Evolutionary conservation across 2,113 vertebrate species (phyloP), one percentile per base, ranked within the genome.

Genomic region (Melanocharis versteri): DNA sequence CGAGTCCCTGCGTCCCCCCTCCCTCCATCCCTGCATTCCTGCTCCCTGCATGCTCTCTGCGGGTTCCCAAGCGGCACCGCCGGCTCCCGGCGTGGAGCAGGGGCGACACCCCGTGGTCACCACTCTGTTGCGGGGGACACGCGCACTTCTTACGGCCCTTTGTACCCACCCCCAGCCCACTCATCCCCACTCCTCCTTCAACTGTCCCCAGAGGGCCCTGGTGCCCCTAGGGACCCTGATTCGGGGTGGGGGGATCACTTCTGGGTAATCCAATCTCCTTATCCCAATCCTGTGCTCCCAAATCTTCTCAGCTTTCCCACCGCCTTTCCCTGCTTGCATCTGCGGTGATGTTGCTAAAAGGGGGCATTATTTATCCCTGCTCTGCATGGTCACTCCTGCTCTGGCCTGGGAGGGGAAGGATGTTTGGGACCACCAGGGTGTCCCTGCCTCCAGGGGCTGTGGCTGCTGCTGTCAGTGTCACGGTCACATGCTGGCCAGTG

Each of bases 91-190:
- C 12, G 4, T 5, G 19, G 77, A 50, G 76, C 93, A 87, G 56
- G 5, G 53, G 83, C 71, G 96, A 97, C 96, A 94, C 73, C 95
- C 47, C 30, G 91, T 56, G 96, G 95, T 47, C 86, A 51, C 30
- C 33, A 8, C 21, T 37, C 31, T 40, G 15, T 17, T 33, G 19
- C 13, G 11, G 15, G 7, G 15, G 8, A 10, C 30, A 27, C 8
- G 3, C 19, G 27, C 35, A 3, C 5, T 40, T 64, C 28, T 24
- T 3, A 7, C 0, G 1, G 37, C 17, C 22, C 17, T 33, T 65
- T 3, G 10, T 14, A 4, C 4, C 6, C 16, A 19, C 30, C 14
- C 8, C 4, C 24, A 20, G 15, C 30, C 4, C 7, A 10, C 9
- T 6, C 5, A 4, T 2, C 8, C 7, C 12, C 3, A 35, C 11